These are phyloP conservation scores for Clarias magur DNA, from an alignment of 2,113 vertebrate genomes.

Conservation along the genomic window DNA sequence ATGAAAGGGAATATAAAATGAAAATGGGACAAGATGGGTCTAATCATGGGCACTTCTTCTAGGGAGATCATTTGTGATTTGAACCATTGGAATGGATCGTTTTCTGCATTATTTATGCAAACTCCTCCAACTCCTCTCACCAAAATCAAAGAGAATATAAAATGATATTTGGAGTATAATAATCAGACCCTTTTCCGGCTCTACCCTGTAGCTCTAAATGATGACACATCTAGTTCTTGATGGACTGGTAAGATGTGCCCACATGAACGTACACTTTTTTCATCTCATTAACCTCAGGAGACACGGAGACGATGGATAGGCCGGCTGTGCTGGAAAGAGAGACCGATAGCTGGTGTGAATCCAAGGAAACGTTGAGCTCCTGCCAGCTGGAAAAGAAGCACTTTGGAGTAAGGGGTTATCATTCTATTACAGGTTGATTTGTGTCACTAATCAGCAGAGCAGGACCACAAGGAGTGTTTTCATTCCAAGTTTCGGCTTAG, in stretches of 20 bases:
- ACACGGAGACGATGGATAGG: not conserved
- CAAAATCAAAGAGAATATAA: not conserved
- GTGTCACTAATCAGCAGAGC: conserved; percentile 6
- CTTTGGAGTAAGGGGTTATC: not conserved
- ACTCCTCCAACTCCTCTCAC: not conserved
- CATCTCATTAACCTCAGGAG: conserved; percentile 41
- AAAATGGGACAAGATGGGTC: not conserved
- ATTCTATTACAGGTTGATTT: not conserved
- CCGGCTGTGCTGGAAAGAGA: not conserved
- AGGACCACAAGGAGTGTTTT: not conserved
- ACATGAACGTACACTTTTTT: conserved; percentile 11
- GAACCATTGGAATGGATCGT: not conserved
- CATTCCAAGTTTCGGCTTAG: not conserved
- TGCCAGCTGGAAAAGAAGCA: not conserved
- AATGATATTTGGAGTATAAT: not conserved
- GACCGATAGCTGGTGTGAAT: not conserved
- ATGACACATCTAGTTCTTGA: conserved; percentile 9
- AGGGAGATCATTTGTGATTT: not conserved
- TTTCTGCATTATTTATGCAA: conserved; percentile 3
- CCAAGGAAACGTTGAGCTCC: not conserved
- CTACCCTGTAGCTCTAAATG: not conserved
- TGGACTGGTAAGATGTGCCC: conserved; percentile 14
- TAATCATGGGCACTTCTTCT: not conserved
- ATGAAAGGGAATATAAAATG: not conserved
- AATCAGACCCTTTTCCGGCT: conserved; percentile 6